Evolutionary conservation across 2,113 vertebrate genomes (phyloP).

Genomic region (Phalacrocorax aristotelis): DNA sequence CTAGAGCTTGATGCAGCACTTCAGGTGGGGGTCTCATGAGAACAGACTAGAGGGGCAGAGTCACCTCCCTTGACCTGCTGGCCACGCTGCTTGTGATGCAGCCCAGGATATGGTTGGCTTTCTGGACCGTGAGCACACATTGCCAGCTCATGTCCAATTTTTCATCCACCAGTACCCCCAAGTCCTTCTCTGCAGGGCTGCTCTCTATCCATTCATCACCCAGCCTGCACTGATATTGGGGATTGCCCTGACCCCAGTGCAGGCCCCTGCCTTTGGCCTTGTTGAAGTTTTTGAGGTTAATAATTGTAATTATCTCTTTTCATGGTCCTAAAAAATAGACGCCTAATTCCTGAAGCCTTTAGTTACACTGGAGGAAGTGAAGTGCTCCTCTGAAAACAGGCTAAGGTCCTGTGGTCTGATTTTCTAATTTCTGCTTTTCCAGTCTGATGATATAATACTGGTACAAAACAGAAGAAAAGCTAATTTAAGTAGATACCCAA

Average conservation of each 20-base stretch:
- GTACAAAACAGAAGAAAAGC: not conserved
- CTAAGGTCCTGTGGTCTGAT: not conserved
- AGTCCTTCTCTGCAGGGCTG: not conserved
- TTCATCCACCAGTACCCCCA: not conserved
- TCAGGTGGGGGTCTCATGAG: fast-evolving
- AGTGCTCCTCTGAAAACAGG: not conserved
- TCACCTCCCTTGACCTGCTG: not conserved
- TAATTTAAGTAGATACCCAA: not conserved
- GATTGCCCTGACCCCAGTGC: not conserved
- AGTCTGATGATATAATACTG: not conserved
- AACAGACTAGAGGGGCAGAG: not conserved
- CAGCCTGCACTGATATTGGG: not conserved
- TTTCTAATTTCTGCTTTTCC: not conserved
- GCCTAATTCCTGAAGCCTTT: not conserved
- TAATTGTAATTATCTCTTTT: not conserved
- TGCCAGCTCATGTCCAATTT: not conserved
- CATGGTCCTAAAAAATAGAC: not conserved
- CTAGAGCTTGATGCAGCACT: not conserved
- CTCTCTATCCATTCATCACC: not conserved
- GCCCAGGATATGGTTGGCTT: fast-evolving
- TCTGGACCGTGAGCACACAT: not conserved
- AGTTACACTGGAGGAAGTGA: not conserved
- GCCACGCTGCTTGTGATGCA: fast-evolving
- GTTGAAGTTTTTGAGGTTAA: not conserved
- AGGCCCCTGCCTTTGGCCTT: not conserved